Evolutionary conservation across 2,113 vertebrate genomes (phyloP).

Genomic region (Oplegnathus fasciatus): DNA sequence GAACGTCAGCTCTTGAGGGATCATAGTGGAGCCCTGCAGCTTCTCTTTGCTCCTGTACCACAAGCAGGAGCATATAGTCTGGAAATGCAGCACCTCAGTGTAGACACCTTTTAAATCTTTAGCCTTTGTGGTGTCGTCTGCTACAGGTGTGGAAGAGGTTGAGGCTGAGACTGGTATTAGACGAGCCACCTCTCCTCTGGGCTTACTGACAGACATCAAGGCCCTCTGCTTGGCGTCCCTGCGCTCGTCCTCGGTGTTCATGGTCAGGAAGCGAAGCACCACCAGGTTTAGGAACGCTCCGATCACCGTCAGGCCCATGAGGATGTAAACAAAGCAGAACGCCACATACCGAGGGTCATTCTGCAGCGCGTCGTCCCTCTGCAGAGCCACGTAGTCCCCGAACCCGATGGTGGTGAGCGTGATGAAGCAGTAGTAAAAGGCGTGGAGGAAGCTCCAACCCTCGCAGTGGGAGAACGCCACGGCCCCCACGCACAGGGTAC

Average conservation of each 20-base stretch:
- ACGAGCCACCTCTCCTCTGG: conserved; percentile 67
- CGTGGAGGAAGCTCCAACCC: conserved; percentile 98
- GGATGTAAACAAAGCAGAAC: conserved; percentile 98
- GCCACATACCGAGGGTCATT: conserved; percentile 95
- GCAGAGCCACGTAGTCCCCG: conserved; percentile 90
- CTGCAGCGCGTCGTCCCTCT: conserved; percentile 95
- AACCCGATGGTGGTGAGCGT: conserved; percentile 97
- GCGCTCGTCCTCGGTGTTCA: conserved; percentile 96
- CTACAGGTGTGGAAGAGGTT: conserved; percentile 58
- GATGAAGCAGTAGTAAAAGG: conserved; percentile 99
- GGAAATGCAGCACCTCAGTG: conserved; percentile 95
- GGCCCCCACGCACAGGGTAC: conserved; percentile 94
- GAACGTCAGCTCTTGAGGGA: conserved; percentile 90
- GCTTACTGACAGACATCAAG: conserved; percentile 82
- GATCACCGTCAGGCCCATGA: conserved; percentile 95
- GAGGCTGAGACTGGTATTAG: conserved; percentile 56
- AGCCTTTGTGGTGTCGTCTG: conserved; percentile 26
- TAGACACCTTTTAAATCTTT: conserved; percentile 90
- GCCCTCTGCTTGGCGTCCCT: conserved; percentile 92
- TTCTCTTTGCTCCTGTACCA: conserved; percentile 97
- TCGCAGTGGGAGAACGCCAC: conserved; percentile 94
- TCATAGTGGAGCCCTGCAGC: conserved; percentile 90
- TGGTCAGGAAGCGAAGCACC: conserved; percentile 97
- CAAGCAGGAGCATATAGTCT: conserved; percentile 97
- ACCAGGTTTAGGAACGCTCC: conserved; percentile 98